phyloP scores from a whole-genome alignment of 2,113 vertebrate species.

The Muntiacus reevesi region DNA sequence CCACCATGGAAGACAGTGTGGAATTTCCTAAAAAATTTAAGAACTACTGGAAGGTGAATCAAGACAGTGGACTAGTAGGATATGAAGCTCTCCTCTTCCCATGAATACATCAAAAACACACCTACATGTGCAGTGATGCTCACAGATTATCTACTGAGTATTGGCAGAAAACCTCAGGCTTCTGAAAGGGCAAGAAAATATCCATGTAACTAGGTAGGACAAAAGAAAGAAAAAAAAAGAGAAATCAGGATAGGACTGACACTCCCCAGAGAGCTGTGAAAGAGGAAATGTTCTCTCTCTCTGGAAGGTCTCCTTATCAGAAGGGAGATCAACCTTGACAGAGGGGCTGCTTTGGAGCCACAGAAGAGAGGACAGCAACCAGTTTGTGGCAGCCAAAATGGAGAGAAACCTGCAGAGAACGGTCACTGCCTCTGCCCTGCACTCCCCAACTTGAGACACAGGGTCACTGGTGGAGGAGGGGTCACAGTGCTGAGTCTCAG shows the following conservation, averaged over 20 bases:
- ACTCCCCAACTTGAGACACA: background rate
- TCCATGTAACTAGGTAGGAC: background rate
- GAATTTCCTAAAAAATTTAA: background rate
- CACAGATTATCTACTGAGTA: background rate
- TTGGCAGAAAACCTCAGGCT: background rate
- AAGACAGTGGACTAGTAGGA: background rate
- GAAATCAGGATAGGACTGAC: background rate
- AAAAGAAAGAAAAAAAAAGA: background rate
- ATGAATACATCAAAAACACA: background rate
- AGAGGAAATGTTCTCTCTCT: background rate
- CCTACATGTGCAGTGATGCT: background rate
- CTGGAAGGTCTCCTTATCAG: background rate
- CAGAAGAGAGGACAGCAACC: background rate
- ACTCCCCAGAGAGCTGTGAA: background rate
- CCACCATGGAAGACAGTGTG: background rate
- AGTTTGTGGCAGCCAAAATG: background rate
- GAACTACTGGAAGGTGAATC: background rate
- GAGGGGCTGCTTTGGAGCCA: background rate
- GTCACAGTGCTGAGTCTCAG: background rate
- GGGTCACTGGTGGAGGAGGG: background rate
- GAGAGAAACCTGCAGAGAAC: background rate
- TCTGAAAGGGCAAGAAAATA: background rate
- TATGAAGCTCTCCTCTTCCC: background rate
- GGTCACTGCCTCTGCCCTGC: background rate
- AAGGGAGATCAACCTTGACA: rapidly evolving